Conservation (phyloP, 2,888 invertebrate species). For the Masnerella sp. region DNA sequence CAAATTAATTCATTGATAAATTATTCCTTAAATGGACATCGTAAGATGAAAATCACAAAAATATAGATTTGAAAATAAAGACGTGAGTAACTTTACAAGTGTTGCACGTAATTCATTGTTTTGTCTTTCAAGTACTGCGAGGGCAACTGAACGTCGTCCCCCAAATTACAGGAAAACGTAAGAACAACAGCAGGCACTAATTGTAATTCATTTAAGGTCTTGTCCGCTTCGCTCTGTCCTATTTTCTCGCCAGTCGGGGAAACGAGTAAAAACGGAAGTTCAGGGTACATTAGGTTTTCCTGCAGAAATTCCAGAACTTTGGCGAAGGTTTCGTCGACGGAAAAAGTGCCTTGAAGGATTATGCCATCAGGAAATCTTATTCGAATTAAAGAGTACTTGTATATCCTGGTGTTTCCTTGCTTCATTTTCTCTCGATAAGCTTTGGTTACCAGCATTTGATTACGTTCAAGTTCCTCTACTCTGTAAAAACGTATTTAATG, state of each 20-base stretch:
- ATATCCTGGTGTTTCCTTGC: slow-evolving; percentile 86
- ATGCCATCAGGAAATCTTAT: slow-evolving; percentile 93
- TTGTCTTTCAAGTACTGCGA: slow-evolving; percentile 87
- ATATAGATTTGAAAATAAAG: slow-evolving; percentile 4
- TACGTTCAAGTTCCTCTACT: slow-evolving; percentile 86
- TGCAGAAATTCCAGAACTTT: slow-evolving; percentile 88
- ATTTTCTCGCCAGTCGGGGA: slow-evolving; percentile 84
- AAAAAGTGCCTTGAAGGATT: slow-evolving; percentile 92
- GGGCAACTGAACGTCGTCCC: slow-evolving; percentile 74
- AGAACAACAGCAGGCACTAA: slow-evolving; percentile 91
- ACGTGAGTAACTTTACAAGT: slow-evolving; percentile 29
- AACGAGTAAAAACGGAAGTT: slow-evolving; percentile 85
- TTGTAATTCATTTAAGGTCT: slow-evolving; percentile 86
- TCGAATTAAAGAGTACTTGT: slow-evolving; percentile 90
- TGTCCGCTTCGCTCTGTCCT: slow-evolving; percentile 80
- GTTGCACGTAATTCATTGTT: slow-evolving; percentile 77
- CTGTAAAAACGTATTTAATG: slow-evolving; percentile 78
- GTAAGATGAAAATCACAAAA: slow-evolving; percentile 23
- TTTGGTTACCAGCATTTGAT: slow-evolving; percentile 92
- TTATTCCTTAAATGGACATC: slow-evolving; percentile 22
- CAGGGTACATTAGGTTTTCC: slow-evolving; percentile 85
- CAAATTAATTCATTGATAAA: slow-evolving; percentile 10
- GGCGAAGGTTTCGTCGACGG: slow-evolving; percentile 87
- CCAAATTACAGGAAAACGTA: slow-evolving; percentile 84
- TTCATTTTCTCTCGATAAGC: slow-evolving; percentile 97